Base-by-base conservation (phyloP, 2,797 vertebrate species). In the Bryconaethiops microstoma region DNA sequence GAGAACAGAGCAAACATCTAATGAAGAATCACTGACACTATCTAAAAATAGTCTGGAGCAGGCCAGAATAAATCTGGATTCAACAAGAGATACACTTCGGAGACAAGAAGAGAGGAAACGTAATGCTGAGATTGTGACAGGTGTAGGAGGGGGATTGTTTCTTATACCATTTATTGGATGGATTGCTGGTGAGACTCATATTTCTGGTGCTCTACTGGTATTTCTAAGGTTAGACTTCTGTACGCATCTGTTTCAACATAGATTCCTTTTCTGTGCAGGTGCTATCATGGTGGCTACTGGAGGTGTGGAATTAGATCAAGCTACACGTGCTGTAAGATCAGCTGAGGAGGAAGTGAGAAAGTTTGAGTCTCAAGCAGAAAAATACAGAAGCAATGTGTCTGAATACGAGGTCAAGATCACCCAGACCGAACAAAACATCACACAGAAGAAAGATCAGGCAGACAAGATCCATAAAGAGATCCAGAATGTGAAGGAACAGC, bases 391-490 rank as follows among this genome's bases (percentile, higher is more conserved):
- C 14, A 85, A 45, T n/a, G 64, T 85, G 52, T 39, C 14, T n/a
- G 16, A 82, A 10, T 79, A 70, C 29, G 9, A 71, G 14, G 71
- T n/a, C 19, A 35, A 0, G 19, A 77, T 85, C 29, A 63, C 7
- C 16, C 4, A 57, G 1, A 55, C 55, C 8, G 4, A 74, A 16
- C n/a, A 0, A 2, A 5, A 82, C 14, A 78, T 82, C 45, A 5
- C 50, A 1, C n/a, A 74, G 10, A 77, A 50, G 25, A 13, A 71
- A 16, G 0, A 45, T 0, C 1, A 6, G 25, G n/a, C 79, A 48
- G 5, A 10, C 12, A 19, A 59, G 12, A 75, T 75, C 39, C 45
- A 39, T 19, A 7, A 35, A 9, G 8, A 78, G 3, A 74, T 73
- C 42, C 6, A 64, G 39, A 4, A 52, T 14, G 19, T 78, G 7